A percentile compares a stretch with the other conserved stretches of the same genome.
Evolutionary conservation across 2,888 invertebrate species (phyloP).

Genomic region (Ormyrus nitidulus): DNA sequence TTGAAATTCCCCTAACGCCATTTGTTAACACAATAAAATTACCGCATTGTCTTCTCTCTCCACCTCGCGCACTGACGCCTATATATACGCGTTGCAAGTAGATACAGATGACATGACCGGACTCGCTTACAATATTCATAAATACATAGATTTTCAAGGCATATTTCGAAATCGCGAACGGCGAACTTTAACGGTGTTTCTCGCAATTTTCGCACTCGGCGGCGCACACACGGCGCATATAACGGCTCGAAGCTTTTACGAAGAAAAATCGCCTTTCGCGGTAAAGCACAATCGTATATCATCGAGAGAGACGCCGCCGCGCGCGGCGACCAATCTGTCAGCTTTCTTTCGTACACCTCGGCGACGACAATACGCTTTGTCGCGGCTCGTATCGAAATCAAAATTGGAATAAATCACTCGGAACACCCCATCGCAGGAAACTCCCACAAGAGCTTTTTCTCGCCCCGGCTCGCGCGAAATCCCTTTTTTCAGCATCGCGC

Average conservation of each 20-base stretch:
- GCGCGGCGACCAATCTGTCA: constrained; percentile 1
- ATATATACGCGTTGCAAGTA: not conserved
- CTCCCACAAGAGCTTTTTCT: not conserved
- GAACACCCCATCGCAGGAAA: not conserved
- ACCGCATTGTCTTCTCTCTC: not conserved
- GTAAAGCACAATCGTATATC: not conserved
- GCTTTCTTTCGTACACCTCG: not conserved
- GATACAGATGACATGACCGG: constrained; percentile 3
- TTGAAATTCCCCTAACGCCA: constrained; percentile 1
- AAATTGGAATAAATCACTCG: constrained; percentile 28
- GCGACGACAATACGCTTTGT: not conserved
- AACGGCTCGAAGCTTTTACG: not conserved
- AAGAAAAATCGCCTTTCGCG: not conserved
- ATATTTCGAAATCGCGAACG: constrained; percentile 4
- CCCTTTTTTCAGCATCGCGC: constrained; percentile 13
- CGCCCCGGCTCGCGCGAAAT: not conserved
- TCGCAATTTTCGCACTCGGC: too few species aligned
- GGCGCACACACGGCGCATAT: not conserved
- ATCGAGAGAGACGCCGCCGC: not conserved
- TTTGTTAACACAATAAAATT: constrained; percentile 32
- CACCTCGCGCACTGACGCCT: not conserved
- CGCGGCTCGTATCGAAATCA: not conserved
- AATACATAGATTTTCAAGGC: constrained; percentile 3
- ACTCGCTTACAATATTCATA: not conserved
- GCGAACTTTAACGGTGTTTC: too few species aligned